A percentile compares a stretch with the other conserved stretches of the same genome.
Conservation (phyloP, 1,140 invertebrate genomes). For the Chrysopa pallens region DNA sequence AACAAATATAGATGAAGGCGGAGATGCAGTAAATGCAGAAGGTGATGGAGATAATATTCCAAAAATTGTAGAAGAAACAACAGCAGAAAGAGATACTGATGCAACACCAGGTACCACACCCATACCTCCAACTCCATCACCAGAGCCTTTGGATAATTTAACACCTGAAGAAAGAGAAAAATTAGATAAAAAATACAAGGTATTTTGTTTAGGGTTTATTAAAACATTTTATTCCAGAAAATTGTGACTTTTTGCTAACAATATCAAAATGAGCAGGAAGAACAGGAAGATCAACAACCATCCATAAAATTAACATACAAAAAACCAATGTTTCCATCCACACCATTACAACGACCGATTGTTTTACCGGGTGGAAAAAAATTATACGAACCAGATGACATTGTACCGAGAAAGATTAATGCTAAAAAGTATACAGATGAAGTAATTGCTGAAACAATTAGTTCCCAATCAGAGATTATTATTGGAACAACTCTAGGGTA, state of each 20-base stretch:
- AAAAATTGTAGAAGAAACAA: background rate
- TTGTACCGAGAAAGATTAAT: constrained; percentile 14
- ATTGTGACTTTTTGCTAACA: no score
- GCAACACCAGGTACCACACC: background rate
- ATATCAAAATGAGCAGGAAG: no score
- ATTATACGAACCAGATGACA: constrained; percentile 57
- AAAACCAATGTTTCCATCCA: constrained; percentile 29
- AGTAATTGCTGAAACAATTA: constrained; percentile 53
- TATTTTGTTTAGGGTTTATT: background rate
- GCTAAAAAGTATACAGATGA: constrained; percentile 44
- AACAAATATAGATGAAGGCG: background rate
- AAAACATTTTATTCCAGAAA: background rate
- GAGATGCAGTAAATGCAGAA: background rate
- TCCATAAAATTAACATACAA: constrained; percentile 6
- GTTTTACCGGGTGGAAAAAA: constrained; percentile 47
- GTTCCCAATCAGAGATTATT: constrained; percentile 55
- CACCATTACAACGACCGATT: constrained; percentile 32
- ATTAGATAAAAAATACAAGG: constrained; percentile 11
- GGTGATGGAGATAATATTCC: no score
- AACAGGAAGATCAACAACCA: no score
- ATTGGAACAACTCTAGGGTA: constrained; percentile 58
- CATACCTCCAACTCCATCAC: background rate
- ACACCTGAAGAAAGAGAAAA: constrained; percentile 7
- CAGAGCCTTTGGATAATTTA: constrained; percentile 2
- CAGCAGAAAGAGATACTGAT: background rate